Conservation (phyloP, 1,140 invertebrate genomes). For the Bombus huntii region DNA sequence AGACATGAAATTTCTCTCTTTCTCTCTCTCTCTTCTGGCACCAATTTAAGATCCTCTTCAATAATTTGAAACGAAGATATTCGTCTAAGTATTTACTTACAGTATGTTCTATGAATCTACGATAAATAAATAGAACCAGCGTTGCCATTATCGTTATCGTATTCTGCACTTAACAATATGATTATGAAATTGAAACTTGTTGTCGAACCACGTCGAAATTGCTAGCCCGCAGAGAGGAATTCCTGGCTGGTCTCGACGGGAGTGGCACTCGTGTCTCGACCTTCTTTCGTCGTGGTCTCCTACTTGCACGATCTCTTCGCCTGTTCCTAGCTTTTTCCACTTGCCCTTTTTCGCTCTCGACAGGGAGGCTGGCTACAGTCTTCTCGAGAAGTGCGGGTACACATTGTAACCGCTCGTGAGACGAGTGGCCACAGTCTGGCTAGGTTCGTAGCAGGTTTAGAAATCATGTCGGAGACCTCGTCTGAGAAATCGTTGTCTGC, state of each 20-base stretch:
- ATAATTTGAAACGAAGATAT: background rate
- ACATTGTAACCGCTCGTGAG: slow-evolving; percentile 17
- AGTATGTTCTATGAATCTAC: background rate
- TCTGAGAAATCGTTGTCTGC: background rate
- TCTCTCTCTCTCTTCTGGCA: background rate
- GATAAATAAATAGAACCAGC: background rate
- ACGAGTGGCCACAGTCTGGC: slow-evolving; percentile 12
- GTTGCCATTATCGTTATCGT: background rate
- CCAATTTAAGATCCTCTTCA: background rate
- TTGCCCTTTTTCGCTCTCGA: background rate
- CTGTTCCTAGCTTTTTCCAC: background rate
- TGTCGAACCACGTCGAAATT: slow-evolving; percentile 41
- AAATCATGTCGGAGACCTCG: background rate
- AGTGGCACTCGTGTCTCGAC: slow-evolving; percentile 42
- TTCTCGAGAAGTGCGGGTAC: slow-evolving; percentile 21
- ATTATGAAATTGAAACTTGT: background rate
- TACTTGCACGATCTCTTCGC: no score
- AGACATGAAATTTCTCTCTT: background rate
- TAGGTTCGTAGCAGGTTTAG: background rate
- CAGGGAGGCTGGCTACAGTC: background rate
- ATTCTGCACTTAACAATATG: background rate
- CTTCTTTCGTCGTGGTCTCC: background rate
- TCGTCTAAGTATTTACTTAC: background rate
- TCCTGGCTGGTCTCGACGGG: slow-evolving; percentile 34
- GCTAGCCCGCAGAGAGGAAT: slow-evolving; percentile 3